Evolutionary conservation across 2,888 invertebrate species (phyloP), one percentile per base, ranked within the genome.

Genomic region (Papilio gigon): DNA sequence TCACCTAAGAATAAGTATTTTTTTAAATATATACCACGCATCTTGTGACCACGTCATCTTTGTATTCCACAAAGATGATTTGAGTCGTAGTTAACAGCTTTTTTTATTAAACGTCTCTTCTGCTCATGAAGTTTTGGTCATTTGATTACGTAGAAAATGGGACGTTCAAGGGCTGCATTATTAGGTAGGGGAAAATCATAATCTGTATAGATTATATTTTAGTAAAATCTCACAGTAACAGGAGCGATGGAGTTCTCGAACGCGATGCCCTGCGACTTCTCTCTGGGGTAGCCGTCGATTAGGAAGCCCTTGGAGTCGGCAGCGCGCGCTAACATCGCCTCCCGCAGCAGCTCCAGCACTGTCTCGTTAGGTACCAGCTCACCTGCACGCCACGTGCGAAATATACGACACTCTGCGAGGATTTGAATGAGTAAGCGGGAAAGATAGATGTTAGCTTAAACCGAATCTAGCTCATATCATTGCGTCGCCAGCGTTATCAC

Each of bases 271-370:
- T 98, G 98, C 42, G 94, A 94, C 79, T 96, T 95, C 84, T 98
- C 97, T 27, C 98, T 93, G 0, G 98, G 98, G 89, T 97, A 98
- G 30, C 98, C 98, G 82, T 98, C 98, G 78, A 98, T 96, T 27
- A 98, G 93, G 89, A 96, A 98, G 6, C 98, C 98, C 75, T 95
- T 96, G 2, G 96, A 93, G 9, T 85, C 88, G 0, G 92, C 87
- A 20, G 94, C 93, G 50, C 93, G 93, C 8, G 85, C 83, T 44
- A 94, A 80, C 87, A 99, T 98, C n/a, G 97, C 97, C 77, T 95
- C 96, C 78, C 95, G 97, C 65, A 99, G 92, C 68, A 99, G 92
- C 40, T 95, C 95, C 74, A 99, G 87, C 0, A 99, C 98, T 17
- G 97, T 93, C 71, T 97, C 97, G 93, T 98, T 94, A 0, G 98